Evolutionary conservation across 1,140 invertebrate genomes (phyloP).

Genomic region (Conus betulinus): DNA sequence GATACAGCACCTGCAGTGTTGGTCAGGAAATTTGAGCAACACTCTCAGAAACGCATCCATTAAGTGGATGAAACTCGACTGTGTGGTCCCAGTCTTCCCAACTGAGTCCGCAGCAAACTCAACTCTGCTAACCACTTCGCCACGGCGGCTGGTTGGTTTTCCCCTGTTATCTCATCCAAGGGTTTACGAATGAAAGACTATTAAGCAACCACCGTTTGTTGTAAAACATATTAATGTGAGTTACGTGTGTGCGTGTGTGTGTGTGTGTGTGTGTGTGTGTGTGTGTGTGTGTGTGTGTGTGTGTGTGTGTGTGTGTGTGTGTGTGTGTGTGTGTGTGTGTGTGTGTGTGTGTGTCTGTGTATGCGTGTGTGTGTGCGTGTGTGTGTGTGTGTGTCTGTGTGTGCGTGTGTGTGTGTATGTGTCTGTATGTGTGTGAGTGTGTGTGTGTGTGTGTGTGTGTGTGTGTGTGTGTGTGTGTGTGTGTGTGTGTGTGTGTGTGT

Average conservation of each 20-base stretch:
- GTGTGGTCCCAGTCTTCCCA: too few species aligned
- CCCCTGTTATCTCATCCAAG: too few species aligned
- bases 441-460: background rate
- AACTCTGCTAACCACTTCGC: too few species aligned
- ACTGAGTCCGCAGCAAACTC: too few species aligned
- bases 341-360: background rate
- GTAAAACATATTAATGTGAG: too few species aligned
- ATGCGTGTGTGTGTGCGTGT: background rate
- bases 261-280: constrained; percentile 1
- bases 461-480: background rate
- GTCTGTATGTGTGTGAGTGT: background rate
- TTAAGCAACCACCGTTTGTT: too few species aligned
- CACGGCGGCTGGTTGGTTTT: too few species aligned
- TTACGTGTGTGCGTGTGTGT: background rate
- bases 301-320: background rate
- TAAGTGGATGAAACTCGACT: too few species aligned
- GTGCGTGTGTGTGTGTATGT: background rate
- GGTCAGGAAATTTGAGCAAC: too few species aligned
- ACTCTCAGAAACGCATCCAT: too few species aligned
- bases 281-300: background rate
- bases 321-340: background rate
- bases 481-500: background rate
- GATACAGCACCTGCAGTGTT: too few species aligned
- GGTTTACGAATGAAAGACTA: too few species aligned
- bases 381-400: background rate